A percentile compares a stretch with the other conserved stretches of the same genome.
phyloP scores from a whole-genome alignment of 37 sponge, comb jelly and placozoan genomes.

The Oopsacas minuta region DNA sequence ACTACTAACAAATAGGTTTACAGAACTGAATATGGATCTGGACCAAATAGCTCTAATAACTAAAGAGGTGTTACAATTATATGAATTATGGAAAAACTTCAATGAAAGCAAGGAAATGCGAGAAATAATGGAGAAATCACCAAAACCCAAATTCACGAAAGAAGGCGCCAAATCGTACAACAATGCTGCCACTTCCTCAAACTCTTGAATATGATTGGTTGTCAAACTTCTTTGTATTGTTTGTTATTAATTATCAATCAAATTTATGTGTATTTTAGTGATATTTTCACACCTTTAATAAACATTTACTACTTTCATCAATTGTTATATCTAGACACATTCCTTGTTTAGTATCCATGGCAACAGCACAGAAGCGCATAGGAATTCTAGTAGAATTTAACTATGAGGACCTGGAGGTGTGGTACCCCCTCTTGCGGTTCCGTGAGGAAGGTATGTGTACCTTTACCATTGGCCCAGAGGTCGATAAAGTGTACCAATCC shows the following conservation, averaged over 20 bases:
- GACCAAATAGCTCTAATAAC: constrained; percentile 72
- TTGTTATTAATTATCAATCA: no score
- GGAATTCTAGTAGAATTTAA: constrained; percentile 49
- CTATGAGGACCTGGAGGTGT: constrained; percentile 57
- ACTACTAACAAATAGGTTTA: constrained; percentile 47
- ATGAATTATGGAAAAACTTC: constrained; percentile 83
- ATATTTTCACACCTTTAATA: no score
- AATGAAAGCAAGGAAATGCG: constrained; percentile 85
- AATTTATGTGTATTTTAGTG: no score
- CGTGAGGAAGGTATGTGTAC: constrained; percentile 51
- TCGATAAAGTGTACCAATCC: constrained; percentile 39
- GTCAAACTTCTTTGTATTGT: no score
- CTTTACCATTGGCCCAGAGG: constrained; percentile 50
- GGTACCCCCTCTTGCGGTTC: constrained; percentile 58
- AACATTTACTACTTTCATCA: no score
- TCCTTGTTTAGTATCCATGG: background rate
- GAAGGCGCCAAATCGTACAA: background rate
- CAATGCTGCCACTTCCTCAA: background rate
- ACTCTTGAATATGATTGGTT: constrained; percentile 11
- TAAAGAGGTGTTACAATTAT: constrained; percentile 62
- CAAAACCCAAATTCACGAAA: constrained; percentile 38
- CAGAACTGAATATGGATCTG: constrained; percentile 77
- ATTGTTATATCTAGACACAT: no score
- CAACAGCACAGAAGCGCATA: constrained; percentile 12
- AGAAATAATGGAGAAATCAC: constrained; percentile 49